Evolutionary conservation across 2,797 vertebrate genomes (phyloP).

Genomic region (Tenualosa ilisha): DNA sequence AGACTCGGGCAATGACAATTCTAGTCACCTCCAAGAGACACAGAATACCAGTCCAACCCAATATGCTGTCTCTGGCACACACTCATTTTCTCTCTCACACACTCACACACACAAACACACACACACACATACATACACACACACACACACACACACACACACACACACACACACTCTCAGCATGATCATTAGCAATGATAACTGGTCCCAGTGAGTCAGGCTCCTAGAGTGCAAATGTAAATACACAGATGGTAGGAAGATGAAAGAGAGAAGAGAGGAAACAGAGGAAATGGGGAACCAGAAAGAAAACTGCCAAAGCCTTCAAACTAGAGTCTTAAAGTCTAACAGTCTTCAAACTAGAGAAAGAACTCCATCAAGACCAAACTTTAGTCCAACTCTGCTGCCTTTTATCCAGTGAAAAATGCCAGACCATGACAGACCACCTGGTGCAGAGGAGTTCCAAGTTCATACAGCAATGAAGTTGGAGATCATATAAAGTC

Average conservation of each 20-base stretch:
- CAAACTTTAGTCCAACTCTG: not conserved
- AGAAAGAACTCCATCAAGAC: not conserved
- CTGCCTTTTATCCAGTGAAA: not conserved
- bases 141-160: slow-evolving; percentile 32
- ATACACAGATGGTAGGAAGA: slow-evolving; percentile 71
- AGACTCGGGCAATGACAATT: not conserved
- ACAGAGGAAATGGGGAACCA: no score
- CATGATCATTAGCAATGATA: slow-evolving; percentile 65
- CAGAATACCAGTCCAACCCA: slow-evolving; percentile 63
- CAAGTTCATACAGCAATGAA: not conserved
- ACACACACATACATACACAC: slow-evolving; percentile 37
- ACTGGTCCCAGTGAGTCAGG: slow-evolving; percentile 63
- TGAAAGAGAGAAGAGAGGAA: slow-evolving; percentile 36
- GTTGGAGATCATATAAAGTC: not conserved
- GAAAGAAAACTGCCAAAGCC: no score
- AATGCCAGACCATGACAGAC: not conserved
- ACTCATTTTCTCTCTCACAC: slow-evolving; percentile 28
- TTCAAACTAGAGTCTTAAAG: no score
- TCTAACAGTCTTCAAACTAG: not conserved
- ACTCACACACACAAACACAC: slow-evolving; percentile 34
- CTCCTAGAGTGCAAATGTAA: slow-evolving; percentile 66
- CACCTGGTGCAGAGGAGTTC: not conserved
- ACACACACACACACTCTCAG: slow-evolving; percentile 19
- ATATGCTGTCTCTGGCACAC: slow-evolving; percentile 71
- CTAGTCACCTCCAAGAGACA: slow-evolving; percentile 54